phyloP scores from a whole-genome alignment of 2,888 invertebrate genomes.

The Cheilosia urbana region DNA sequence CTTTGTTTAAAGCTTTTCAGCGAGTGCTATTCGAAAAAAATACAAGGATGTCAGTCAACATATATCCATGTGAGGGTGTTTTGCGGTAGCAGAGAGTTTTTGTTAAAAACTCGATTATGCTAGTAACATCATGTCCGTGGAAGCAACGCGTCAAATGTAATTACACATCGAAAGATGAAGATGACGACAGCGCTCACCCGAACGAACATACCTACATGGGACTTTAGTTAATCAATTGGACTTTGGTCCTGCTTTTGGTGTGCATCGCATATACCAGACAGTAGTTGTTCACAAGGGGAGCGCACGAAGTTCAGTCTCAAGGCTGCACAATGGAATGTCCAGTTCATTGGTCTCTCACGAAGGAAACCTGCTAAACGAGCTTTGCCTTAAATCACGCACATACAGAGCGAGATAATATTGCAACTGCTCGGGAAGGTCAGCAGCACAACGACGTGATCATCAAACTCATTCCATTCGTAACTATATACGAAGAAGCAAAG shows the following conservation, averaged over 20 bases:
- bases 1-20: slow-evolving; percentile 32
- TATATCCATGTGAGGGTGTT: not conserved
- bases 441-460: too few species aligned
- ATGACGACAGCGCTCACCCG: not conserved
- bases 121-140: too few species aligned
- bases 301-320: slow-evolving; percentile 49
- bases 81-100: not conserved
- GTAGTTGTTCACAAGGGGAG: too few species aligned
- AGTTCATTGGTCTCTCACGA: slow-evolving; percentile 43
- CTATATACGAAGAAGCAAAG: too few species aligned
- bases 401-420: slow-evolving; percentile 12
- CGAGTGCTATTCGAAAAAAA: slow-evolving; percentile 39
- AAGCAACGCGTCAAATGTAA: slow-evolving; percentile 10
- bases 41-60: slow-evolving; percentile 12
- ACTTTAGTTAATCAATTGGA: slow-evolving; percentile 34
- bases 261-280: slow-evolving; percentile 5
- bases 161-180: not conserved
- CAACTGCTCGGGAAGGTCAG: slow-evolving; percentile 26
- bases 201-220: not conserved
- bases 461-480: not conserved
- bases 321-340: slow-evolving; percentile 21
- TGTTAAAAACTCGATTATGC: slow-evolving; percentile 21
- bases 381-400: slow-evolving; percentile 32
- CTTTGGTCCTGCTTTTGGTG: slow-evolving; percentile 5
- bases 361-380: slow-evolving; percentile 34